A percentile compares a stretch with the other conserved stretches of the same genome.
Conservation (phyloP, 2,113 vertebrate species). For the Grus americana region DNA sequence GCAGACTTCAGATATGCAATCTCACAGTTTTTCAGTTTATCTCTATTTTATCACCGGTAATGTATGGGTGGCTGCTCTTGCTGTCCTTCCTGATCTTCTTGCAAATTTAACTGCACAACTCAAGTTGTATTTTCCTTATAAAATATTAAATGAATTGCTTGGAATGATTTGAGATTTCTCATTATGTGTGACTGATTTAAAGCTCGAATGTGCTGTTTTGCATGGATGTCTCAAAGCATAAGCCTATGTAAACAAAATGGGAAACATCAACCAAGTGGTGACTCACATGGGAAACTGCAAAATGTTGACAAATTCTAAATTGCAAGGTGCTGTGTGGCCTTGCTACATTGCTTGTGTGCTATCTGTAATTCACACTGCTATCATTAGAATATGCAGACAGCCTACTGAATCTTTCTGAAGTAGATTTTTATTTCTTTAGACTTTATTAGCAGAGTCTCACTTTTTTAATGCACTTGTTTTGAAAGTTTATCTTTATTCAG, state of each 20-base stretch:
- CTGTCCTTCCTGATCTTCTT: slow-evolving; percentile 40
- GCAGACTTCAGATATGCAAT: neutral
- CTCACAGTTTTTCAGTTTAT: slow-evolving; percentile 13
- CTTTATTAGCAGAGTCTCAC: slow-evolving; percentile 19
- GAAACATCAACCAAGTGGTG: slow-evolving; percentile 44
- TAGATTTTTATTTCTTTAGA: slow-evolving; percentile 13
- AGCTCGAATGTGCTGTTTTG: slow-evolving; percentile 8
- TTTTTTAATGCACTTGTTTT: neutral
- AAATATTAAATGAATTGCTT: slow-evolving; percentile 68
- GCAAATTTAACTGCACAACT: slow-evolving; percentile 49
- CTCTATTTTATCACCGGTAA: slow-evolving; percentile 5
- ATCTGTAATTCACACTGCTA: slow-evolving; percentile 41
- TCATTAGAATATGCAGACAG: slow-evolving; percentile 12
- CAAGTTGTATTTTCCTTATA: slow-evolving; percentile 65
- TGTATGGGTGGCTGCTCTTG: neutral
- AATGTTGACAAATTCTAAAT: slow-evolving; percentile 42
- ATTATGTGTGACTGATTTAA: slow-evolving; percentile 61
- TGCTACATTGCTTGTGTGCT: neutral
- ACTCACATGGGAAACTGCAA: slow-evolving; percentile 2
- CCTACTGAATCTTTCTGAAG: slow-evolving; percentile 13
- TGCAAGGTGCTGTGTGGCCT: slow-evolving; percentile 31
- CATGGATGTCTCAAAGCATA: slow-evolving; percentile 22
- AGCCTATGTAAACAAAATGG: slow-evolving; percentile 46
- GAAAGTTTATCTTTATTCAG: neutral
- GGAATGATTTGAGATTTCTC: slow-evolving; percentile 57